Base-by-base conservation (phyloP, 64 coral and sea anemone species). In the Actinia tenebrosa region DNA sequence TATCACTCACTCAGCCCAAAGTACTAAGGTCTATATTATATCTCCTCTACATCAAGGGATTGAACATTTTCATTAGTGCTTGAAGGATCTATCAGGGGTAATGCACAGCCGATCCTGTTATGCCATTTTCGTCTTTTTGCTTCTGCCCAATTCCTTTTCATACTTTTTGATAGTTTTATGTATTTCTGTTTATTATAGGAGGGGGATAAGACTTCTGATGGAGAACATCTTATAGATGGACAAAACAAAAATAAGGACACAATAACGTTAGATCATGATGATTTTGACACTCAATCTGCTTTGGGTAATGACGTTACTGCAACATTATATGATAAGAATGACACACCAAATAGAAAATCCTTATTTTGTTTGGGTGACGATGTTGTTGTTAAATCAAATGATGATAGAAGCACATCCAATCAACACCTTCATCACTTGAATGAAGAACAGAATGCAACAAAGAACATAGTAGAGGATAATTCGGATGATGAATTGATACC, bases 401-500 rank as follows among this genome's bases (percentile, higher is more conserved):
- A 23, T 22, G 5, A 66, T n/a, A 23, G 18, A 66, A 1, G n/a
- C 11, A 10, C 63, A 75, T 75, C 69, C 14, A 15, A 75, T 75
- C 1, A 30, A 4, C 69, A 10, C n/a, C 26, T 52, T 53, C 79
- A 81, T 9, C 27, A 45, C 27, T 14, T 22, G 16, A 83, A 20
- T 54, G 54, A 11, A 83, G 3, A 22, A 83, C 80, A 47, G 45
- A 83, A 45, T 19, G 22, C 18, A 22, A 10, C 79, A 43, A 54
- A 62, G 18, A 64, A 30, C 60, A 85, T 23, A 30, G 46, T 10
- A 16, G 54, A 53, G 7, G 83, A 85, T 53, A 30, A 45, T 61
- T 85, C 83, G 42, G 83, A 92, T 92, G 90, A 92, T 77, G 90
- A 92, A 45, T 22, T 92, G 11, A 92, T 92, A 55, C 90, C 90